Evolutionary conservation across 2,797 vertebrate genomes (phyloP).

Genomic region (Sandelia bainsii): DNA sequence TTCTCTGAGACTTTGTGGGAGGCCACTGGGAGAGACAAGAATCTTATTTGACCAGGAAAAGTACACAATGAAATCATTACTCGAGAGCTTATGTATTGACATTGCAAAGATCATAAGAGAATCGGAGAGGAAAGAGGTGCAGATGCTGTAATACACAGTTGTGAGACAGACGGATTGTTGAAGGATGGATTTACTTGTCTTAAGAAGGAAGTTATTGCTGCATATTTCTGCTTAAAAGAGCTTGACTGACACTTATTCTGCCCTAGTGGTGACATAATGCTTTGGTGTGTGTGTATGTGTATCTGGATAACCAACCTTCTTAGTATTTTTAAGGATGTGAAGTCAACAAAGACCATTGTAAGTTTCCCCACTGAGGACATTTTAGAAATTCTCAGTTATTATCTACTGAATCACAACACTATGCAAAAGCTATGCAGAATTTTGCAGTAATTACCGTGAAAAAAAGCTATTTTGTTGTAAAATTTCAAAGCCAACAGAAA

Average conservation of each 20-base stretch:
- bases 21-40: not conserved
- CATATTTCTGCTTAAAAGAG: constrained; percentile 31
- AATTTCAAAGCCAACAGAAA: not conserved
- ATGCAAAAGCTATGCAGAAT: too few species aligned
- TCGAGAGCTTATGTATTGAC: constrained; percentile 1
- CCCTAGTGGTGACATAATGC: not conserved
- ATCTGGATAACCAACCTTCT: constrained; percentile 2
- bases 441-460: not conserved
- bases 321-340: not conserved
- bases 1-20: not conserved
- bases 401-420: not conserved
- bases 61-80: not conserved
- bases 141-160: not conserved
- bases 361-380: not conserved
- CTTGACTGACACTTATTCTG: constrained; percentile 4
- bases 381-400: not conserved
- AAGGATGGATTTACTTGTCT: constrained; percentile 24
- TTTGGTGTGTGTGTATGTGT: not conserved
- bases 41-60: not conserved
- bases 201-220: constrained; percentile 37
- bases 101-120: not conserved
- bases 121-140: not conserved
- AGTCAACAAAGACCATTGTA: not conserved
- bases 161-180: constrained; percentile 18
- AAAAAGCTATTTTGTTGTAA: not conserved